Evolutionary conservation across 2,113 vertebrate genomes (phyloP), one percentile per base, ranked within the genome.

Genomic region (Acrocephalus kingi): DNA sequence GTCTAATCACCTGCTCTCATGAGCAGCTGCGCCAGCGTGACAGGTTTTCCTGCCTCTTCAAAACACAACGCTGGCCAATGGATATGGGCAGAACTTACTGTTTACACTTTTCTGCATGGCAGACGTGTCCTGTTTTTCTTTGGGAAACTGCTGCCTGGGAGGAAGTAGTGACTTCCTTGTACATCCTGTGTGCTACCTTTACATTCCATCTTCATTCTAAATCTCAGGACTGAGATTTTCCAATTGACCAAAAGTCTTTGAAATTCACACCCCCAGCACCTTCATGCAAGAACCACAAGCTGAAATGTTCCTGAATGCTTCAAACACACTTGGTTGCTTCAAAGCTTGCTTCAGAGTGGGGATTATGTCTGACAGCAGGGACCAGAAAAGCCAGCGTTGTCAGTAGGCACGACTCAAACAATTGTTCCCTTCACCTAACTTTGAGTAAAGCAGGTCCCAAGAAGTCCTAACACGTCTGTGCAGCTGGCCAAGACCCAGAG

Each of bases 31-130:
- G n/a, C 72, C 68, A 94, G 85, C 9, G 2, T 93, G 86, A 92
- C 54, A 8, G n/a, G 67, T 52, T 93, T 95, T 95, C 91, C 94
- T 96, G 81, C 68, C 63, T 82, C 95, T 87, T 87, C 82, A 95
- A 96, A 97, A 92, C 75, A 92, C 49, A 54, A 10, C 6, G 0
- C 55, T 95, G 90, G 75, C 92, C 90, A 86, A 45, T 56, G 59
- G 59, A 41, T 54, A 89, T 11, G 59, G 68, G 39, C 90, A 81
- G 77, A 87, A 61, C 59, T 67, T 59, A 51, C 76, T 84, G 58
- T 58, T 90, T 71, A 80, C 75, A 18, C 87, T 89, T 90, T 86
- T 81, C 54, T 88, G 43, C 66, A 54, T 64, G 80, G 80, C 56
- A 90, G 87, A 72, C 48, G 3, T 61, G 81, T 95, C 87, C 95